These are phyloP conservation scores for Poecilia gillii DNA, from an alignment of 2,797 vertebrate species.

Conservation along the genomic window DNA sequence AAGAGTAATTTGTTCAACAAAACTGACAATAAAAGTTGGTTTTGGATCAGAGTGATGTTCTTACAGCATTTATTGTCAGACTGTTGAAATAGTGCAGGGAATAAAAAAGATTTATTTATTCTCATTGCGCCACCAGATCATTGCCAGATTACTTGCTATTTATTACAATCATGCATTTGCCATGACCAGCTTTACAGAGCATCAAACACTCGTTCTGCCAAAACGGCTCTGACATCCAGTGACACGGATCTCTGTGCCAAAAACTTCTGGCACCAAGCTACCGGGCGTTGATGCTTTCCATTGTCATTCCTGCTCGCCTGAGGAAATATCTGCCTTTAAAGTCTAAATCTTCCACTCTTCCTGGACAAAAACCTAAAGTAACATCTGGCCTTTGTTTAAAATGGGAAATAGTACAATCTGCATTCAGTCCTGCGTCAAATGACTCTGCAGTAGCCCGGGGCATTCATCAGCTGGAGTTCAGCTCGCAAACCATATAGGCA, in stretches of 20 bases:
- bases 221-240: constrained; percentile 7
- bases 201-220: not conserved
- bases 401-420: not conserved
- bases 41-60: not conserved
- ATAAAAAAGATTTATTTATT: not conserved
- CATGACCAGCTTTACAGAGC: not conserved
- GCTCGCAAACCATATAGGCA: not conserved
- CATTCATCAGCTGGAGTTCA: constrained; percentile 2
- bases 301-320: not conserved
- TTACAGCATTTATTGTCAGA: not conserved
- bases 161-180: not conserved
- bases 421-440: constrained; percentile 6
- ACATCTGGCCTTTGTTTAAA: not conserved
- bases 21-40: not conserved
- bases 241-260: not conserved
- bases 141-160: constrained; percentile 1
- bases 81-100: not conserved
- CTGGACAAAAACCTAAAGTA: not conserved
- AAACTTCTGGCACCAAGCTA: not conserved
- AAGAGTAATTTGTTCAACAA: not conserved
- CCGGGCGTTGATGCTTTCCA: not conserved
- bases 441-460: not conserved
- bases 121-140: not conserved
- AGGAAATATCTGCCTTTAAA: constrained; percentile 12
- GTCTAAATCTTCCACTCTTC: not conserved